Evolutionary conservation across 2,888 invertebrate species (phyloP), one percentile per base, ranked within the genome.

Genomic region (Teleiodes luculella): DNA sequence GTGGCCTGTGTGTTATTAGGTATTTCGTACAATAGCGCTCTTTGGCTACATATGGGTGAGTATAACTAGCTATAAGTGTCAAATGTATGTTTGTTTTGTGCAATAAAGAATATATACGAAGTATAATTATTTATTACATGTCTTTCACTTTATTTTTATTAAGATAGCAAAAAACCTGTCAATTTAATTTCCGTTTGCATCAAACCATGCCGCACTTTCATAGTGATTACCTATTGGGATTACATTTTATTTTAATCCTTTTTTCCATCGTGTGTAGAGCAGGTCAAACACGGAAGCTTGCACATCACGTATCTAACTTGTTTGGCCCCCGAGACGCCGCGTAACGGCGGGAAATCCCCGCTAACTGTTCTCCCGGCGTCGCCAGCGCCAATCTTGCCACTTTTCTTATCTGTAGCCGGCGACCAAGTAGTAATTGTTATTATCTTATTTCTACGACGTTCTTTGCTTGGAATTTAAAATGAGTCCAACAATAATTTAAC

Each of bases 341-440:
- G 37, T 14, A 6, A 8, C 16, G 16, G 14, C 16, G 16, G 14
- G 46, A 37, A 46, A 46, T 46, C 46, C 31, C 16, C 46, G 46
- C 46, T 46, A 31, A 46, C 31, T 30, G 46, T 46, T 30, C 46
- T 46, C 30, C 14, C 14, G 31, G 46, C 31, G 31, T 46, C 31
- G 16, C 46, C 24, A 28, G 24, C 20, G 28, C 43, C 43, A 43
- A 43, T 43, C 43, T 43, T 20, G 28, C 43, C 24, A n/a, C 28
- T 28, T 41, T 20, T 43, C 43, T 43, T 43, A 43, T 43, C 43
- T 43, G n/a, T 28, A 43, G 28, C 24, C 13, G 7, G 28, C 3
- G 43, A 43, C 28, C 33, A 33, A 33, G 11, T 43, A 28, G 43
- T 43, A 43, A 43, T 47, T 37, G 49, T 46, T 14, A 52, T 54